Base-by-base conservation (phyloP, 2,888 invertebrate genomes). In the Sipha maydis region DNA sequence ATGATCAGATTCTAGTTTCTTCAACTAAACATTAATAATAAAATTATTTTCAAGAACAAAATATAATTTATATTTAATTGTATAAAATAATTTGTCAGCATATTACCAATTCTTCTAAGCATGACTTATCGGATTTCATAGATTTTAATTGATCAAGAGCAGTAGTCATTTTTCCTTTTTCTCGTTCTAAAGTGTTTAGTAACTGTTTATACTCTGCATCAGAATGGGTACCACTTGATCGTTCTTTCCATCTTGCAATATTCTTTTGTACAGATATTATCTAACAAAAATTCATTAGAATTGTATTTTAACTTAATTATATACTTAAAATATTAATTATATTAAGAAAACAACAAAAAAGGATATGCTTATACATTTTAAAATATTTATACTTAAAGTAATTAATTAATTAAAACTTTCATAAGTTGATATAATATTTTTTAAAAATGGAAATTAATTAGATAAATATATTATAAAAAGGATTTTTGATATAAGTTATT, bases 41-140 rank as follows among this genome's bases (percentile, higher is more conserved):
- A 19, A n/a, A 79, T 61, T 61, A 25, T 19, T 54, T n/a, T 48
- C 1, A 28, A 71, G 2, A 71, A 1, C 21, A 31, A 48, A 82
- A 67, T 17, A 48, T 54, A 48, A 48, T n/a, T 28, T 28, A 41
- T 82, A 25, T n/a, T 2, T 31, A 21, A 41, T n/a, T 38, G 7
- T 31, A 48, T 3, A 71, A 71, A 25, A 25, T 54, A 73, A 56
- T 9, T 25, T 54, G 19, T 34, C 54, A 28, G 11, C 2, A 67
- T 31, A 25, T 88, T 88, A 88, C 88, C 75, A 88, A 88, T 82
- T 88, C 88, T 82, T 88, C 88, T 48, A 88, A 80, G 61, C 73
- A 88, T 31, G 88, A 80, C 61, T 88, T 88, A 61, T 88, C 88
- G 17, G 88, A 88, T 75, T 88, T 88, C 82, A 88, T 88, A 2